phyloP scores from a whole-genome alignment of 2,888 invertebrate species.

The Cephonodes hylas region DNA sequence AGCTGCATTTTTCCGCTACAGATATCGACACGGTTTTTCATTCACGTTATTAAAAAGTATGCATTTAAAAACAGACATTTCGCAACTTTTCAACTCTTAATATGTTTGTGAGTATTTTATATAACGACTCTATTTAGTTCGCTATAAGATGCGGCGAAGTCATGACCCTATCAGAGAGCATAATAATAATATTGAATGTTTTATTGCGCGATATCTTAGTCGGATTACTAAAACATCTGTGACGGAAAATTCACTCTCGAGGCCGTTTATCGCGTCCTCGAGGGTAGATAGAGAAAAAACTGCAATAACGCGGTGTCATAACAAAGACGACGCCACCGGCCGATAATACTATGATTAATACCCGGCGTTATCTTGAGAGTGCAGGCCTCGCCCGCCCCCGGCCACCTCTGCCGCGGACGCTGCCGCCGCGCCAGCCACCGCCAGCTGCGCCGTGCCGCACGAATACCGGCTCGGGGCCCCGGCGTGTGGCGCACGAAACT shows the following conservation, averaged over 20 bases:
- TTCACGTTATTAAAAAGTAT: too few relatives aligned
- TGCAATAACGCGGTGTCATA: constrained; percentile 80
- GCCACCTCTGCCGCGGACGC: constrained; percentile 18
- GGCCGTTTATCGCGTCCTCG: constrained; percentile 63
- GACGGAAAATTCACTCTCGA: constrained; percentile 79
- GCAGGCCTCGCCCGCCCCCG: constrained; percentile 62
- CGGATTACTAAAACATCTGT: constrained; percentile 72
- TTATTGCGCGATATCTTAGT: constrained; percentile 52
- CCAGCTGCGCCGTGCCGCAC: neutral
- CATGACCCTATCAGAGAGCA: constrained; percentile 33
- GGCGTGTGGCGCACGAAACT: neutral
- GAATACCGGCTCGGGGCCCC: neutral
- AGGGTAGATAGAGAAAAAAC: constrained; percentile 78
- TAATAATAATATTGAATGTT: constrained; percentile 66
- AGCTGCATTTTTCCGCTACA: too few relatives aligned
- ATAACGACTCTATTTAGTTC: neutral
- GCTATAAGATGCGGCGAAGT: constrained; percentile 1
- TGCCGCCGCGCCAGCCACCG: too few relatives aligned
- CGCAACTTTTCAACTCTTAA: too few relatives aligned
- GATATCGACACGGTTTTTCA: too few relatives aligned
- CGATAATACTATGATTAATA: constrained; percentile 81
- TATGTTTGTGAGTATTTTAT: too few relatives aligned
- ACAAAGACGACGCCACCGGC: constrained; percentile 74
- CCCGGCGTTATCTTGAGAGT: constrained; percentile 78
- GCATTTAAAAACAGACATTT: too few relatives aligned